Evolutionary conservation across 1,140 invertebrate genomes (phyloP).

Genomic region (Parasteatoda tepidariorum): DNA sequence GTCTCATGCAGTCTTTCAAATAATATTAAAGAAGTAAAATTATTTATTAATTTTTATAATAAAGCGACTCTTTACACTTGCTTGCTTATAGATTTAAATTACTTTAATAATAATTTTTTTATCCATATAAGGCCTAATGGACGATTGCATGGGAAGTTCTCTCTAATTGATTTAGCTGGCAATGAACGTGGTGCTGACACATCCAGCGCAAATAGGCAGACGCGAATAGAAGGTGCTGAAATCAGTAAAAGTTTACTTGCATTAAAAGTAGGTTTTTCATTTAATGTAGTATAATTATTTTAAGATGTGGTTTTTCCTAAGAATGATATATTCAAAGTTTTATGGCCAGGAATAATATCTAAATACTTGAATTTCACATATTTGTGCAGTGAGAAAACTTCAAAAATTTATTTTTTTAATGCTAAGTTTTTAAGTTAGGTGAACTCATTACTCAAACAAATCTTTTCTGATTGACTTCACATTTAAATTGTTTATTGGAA

Average conservation of each 20-base stretch:
- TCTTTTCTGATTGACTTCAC: too few relatives aligned
- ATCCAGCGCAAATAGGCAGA: conserved; percentile 94
- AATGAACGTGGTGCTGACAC: conserved; percentile 99
- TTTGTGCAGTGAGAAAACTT: too few relatives aligned
- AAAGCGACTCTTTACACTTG: background rate
- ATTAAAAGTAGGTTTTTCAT: conserved; percentile 75
- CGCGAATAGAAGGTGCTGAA: conserved; percentile 97
- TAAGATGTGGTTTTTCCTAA: background rate
- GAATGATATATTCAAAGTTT: background rate
- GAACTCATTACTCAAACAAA: too few relatives aligned
- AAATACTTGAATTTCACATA: too few relatives aligned
- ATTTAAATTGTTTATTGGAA: too few relatives aligned
- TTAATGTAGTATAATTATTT: conserved; percentile 3
- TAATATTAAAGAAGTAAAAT: conserved; percentile 70
- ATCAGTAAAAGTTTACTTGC: conserved; percentile 98
- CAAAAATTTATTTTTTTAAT: too few relatives aligned
- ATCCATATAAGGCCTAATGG: conserved; percentile 73
- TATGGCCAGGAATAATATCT: too few relatives aligned
- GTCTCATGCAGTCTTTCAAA: conserved; percentile 95
- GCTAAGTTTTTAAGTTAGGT: too few relatives aligned
- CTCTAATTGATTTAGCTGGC: conserved; percentile 97
- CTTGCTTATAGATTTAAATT: background rate
- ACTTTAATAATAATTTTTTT: background rate
- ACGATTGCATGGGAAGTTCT: conserved; percentile 96
- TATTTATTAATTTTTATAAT: background rate